These are phyloP conservation scores for Lasaia peninsularis DNA, from an alignment of 1,140 invertebrate species.

Conservation along the genomic window DNA sequence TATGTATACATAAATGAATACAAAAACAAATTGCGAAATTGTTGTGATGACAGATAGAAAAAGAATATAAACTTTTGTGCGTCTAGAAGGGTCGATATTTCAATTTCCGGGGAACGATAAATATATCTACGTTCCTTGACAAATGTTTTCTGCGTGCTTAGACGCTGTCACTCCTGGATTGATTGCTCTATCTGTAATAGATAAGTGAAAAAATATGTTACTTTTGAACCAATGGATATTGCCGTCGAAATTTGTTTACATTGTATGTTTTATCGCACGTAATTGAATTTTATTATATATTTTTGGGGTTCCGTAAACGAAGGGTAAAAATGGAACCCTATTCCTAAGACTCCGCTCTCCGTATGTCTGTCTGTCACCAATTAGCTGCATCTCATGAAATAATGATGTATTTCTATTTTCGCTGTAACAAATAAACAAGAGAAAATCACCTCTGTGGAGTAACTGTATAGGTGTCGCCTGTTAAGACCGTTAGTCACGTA, in stretches of 20 bases:
- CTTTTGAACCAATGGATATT: conserved; percentile 12
- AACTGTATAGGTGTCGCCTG: too few species aligned
- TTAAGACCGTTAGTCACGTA: too few species aligned
- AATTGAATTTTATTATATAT: neutral
- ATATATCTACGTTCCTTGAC: conserved; percentile 47
- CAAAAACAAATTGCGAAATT: too few species aligned
- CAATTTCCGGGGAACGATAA: conserved; percentile 61
- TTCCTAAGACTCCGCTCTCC: too few species aligned
- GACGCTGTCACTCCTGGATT: conserved; percentile 35
- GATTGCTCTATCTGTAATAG: conserved; percentile 36
- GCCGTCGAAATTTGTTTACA: neutral
- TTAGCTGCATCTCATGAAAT: too few species aligned
- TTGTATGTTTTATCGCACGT: neutral
- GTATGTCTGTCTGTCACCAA: too few species aligned
- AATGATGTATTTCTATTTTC: too few species aligned
- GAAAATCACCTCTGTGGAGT: too few species aligned
- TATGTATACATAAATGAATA: too few species aligned
- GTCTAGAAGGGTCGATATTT: conserved; percentile 36
- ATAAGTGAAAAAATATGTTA: conserved; percentile 39
- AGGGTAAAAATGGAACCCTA: too few species aligned
- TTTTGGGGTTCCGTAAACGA: neutral
- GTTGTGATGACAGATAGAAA: too few species aligned
- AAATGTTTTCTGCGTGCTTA: conserved; percentile 38
- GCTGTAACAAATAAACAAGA: too few species aligned
- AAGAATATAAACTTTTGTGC: neutral